Conservation (phyloP, 2,113 vertebrate genomes). For the Istiophorus platypterus region DNA sequence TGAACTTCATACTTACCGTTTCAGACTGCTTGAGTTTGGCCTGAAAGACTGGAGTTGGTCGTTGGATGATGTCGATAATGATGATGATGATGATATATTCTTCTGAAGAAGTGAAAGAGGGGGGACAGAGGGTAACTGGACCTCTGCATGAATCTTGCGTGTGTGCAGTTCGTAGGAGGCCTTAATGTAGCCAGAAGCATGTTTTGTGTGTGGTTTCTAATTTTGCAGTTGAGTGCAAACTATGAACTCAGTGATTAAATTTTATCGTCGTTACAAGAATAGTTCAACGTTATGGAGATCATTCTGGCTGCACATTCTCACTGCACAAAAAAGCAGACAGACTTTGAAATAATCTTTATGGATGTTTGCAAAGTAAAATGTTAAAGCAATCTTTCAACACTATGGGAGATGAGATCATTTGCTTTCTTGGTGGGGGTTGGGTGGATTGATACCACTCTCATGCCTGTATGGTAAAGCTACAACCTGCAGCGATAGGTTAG, state of each 20-base stretch:
- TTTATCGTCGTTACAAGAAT: not conserved
- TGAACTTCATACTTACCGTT: slow-evolving; percentile 84
- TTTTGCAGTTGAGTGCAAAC: not conserved
- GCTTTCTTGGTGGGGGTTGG: not conserved
- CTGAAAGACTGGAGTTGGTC: slow-evolving; percentile 98
- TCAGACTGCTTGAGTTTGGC: slow-evolving; percentile 97
- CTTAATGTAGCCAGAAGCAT: slow-evolving; percentile 26
- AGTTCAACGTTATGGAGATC: not conserved
- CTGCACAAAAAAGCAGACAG: not conserved
- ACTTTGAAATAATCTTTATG: not conserved
- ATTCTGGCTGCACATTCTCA: not conserved
- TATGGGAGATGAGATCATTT: not conserved
- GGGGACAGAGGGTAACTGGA: slow-evolving; percentile 79
- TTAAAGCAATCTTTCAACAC: not conserved
- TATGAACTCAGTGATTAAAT: not conserved
- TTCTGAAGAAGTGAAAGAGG: slow-evolving; percentile 88
- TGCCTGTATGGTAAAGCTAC: not conserved
- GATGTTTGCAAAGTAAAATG: slow-evolving; percentile 7
- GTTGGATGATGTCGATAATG: slow-evolving; percentile 89
- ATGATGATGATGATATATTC: slow-evolving; percentile 95
- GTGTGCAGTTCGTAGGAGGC: slow-evolving; percentile 24
- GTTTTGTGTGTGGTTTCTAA: slow-evolving; percentile 30
- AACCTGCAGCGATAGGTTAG: not conserved
- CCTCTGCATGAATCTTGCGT: slow-evolving; percentile 61
- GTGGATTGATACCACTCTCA: not conserved